phyloP scores from a whole-genome alignment of 2,797 vertebrate species.

The Siniperca scherzeri region DNA sequence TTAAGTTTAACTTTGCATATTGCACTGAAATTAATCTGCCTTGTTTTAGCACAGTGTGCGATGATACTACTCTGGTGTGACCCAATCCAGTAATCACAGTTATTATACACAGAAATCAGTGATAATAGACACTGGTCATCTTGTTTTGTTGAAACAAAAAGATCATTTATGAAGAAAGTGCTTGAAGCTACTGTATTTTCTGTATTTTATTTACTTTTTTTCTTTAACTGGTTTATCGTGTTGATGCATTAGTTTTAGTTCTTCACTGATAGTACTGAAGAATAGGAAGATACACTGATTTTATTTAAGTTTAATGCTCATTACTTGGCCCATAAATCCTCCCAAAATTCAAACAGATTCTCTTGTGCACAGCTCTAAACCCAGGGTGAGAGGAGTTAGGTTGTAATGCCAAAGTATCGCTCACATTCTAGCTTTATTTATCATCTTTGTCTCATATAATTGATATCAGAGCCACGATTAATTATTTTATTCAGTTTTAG shows the following conservation, averaged over 20 bases:
- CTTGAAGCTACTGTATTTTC: slow-evolving; percentile 25
- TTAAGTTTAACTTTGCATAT: slow-evolving; percentile 69
- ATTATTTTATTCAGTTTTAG: slow-evolving; percentile 14
- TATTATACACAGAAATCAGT: neutral
- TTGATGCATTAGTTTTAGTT: slow-evolving; percentile 3
- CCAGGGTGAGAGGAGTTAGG: slow-evolving; percentile 21
- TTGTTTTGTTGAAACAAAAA: neutral
- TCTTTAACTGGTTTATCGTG: neutral
- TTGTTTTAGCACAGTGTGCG: slow-evolving; percentile 60
- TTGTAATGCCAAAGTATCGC: slow-evolving; percentile 77
- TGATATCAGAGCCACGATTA: slow-evolving; percentile 29
- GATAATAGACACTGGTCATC: neutral
- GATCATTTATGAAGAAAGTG: slow-evolving; percentile 39
- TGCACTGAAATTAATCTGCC: slow-evolving; percentile 74
- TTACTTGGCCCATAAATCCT: neutral
- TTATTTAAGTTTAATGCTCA: slow-evolving; percentile 2
- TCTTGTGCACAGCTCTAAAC: slow-evolving; percentile 9
- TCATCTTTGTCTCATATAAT: slow-evolving; percentile 19
- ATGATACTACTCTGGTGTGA: slow-evolving; percentile 23
- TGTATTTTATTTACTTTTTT: too few species aligned
- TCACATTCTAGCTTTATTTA: slow-evolving; percentile 68
- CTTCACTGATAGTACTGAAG: neutral
- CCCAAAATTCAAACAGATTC: neutral
- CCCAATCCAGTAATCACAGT: neutral
- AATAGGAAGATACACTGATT: slow-evolving; percentile 8